A percentile compares a stretch with the other conserved stretches of the same genome.
phyloP scores from a whole-genome alignment of 1,140 invertebrate species.

The Aphelinus atriplicis region DNA sequence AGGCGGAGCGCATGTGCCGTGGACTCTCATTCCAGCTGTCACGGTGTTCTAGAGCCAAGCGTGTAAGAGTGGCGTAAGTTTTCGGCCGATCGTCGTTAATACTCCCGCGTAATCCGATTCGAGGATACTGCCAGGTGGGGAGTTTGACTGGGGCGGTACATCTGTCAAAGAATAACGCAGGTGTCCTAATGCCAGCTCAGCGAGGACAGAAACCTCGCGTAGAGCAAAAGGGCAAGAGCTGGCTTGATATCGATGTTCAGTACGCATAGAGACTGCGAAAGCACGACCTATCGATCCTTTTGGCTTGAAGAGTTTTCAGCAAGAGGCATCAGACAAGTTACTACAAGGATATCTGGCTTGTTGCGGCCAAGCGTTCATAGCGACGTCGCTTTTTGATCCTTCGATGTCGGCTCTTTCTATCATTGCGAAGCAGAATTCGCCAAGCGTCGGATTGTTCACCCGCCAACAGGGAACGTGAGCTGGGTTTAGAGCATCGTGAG shows the following conservation, averaged over 20 bases:
- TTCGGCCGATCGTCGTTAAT: too few relatives aligned
- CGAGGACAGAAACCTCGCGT: conserved; percentile 80
- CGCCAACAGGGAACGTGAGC: conserved; percentile 67
- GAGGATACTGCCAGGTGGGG: conserved; percentile 51
- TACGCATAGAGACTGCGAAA: conserved; percentile 78
- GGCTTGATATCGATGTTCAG: conserved; percentile 80
- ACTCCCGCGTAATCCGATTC: too few relatives aligned
- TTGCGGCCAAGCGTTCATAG: conserved; percentile 80
- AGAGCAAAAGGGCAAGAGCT: conserved; percentile 82
- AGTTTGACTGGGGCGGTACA: conserved; percentile 84
- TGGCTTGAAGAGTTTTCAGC: conserved; percentile 63
- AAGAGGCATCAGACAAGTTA: conserved; percentile 78
- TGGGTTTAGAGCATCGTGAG: conserved; percentile 72
- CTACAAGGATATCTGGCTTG: conserved; percentile 79
- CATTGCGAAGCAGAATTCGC: conserved; percentile 75
- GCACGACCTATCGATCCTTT: conserved; percentile 79
- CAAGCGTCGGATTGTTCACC: conserved; percentile 59
- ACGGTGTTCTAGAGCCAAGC: conserved; percentile 57
- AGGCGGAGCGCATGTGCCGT: conserved; percentile 61
- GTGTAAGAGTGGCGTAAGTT: conserved; percentile 50
- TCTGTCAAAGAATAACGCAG: conserved; percentile 79
- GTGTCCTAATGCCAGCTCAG: conserved; percentile 81
- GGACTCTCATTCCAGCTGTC: conserved; percentile 45
- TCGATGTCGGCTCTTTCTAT: conserved; percentile 82
- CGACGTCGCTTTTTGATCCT: conserved; percentile 81